A percentile compares a stretch with the other conserved stretches of the same genome.
phyloP scores from a whole-genome alignment of 1,140 invertebrate genomes.

The Plectrocnemia conspersa region DNA sequence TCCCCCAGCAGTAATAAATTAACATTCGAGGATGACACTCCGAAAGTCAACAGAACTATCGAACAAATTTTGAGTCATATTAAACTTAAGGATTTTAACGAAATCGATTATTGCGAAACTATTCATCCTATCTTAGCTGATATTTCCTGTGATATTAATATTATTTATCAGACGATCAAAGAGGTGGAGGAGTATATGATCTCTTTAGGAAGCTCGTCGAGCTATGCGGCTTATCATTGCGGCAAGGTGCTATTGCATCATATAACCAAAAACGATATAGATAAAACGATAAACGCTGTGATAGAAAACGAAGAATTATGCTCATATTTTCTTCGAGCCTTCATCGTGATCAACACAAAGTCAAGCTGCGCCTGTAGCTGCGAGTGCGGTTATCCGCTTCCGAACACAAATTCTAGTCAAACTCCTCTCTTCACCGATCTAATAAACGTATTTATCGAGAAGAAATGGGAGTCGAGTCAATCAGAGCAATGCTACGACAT shows the following conservation, averaged over 20 bases:
- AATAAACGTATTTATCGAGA: slow-evolving; percentile 49
- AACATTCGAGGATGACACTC: neutral
- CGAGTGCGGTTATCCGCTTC: slow-evolving; percentile 48
- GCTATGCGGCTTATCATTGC: slow-evolving; percentile 44
- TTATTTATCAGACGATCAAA: slow-evolving; percentile 44
- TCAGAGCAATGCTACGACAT: slow-evolving; percentile 49
- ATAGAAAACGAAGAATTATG: slow-evolving; percentile 45
- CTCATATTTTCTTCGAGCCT: slow-evolving; percentile 49
- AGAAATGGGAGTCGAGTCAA: slow-evolving; percentile 45
- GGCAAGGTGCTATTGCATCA: slow-evolving; percentile 48
- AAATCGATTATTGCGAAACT: slow-evolving; percentile 23
- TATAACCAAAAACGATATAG: slow-evolving; percentile 39
- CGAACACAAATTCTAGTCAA: slow-evolving; percentile 43
- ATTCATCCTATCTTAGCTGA: slow-evolving; percentile 44
- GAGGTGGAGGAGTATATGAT: slow-evolving; percentile 45
- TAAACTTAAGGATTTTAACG: slow-evolving; percentile 26
- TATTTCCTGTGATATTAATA: slow-evolving; percentile 46
- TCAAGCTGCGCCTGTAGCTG: slow-evolving; percentile 43
- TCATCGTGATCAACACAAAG: slow-evolving; percentile 47
- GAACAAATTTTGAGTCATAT: slow-evolving; percentile 6
- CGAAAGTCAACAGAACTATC: neutral
- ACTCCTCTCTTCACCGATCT: slow-evolving; percentile 44
- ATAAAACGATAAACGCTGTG: slow-evolving; percentile 40
- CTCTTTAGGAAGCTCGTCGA: slow-evolving; percentile 38
- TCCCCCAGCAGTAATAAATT: neutral